Conservation (phyloP, 2,797 vertebrate genomes). For the Eurystomus glaucurus region DNA sequence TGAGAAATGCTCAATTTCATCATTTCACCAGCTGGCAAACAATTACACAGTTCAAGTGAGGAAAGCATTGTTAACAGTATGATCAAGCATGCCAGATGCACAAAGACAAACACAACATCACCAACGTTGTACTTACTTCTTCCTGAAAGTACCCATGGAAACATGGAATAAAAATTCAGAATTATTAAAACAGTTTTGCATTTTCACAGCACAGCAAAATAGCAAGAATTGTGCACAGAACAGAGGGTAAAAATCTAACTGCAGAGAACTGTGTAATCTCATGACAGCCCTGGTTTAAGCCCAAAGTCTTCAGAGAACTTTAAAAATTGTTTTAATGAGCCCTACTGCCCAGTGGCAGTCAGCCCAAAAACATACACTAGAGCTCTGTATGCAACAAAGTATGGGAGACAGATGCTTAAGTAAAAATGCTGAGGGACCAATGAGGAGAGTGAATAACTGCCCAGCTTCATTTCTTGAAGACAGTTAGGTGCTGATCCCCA, state of each 20-base stretch:
- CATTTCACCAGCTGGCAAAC: slow-evolving; percentile 7
- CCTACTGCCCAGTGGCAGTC: neutral
- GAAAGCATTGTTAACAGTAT: slow-evolving; percentile 61
- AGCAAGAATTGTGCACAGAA: neutral
- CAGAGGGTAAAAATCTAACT: neutral
- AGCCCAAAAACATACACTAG: neutral
- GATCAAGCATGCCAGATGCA: slow-evolving; percentile 66
- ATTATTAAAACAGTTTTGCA: slow-evolving; percentile 68
- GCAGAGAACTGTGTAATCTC: neutral
- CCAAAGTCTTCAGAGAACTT: neutral
- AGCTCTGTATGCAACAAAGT: neutral
- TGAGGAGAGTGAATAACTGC: neutral
- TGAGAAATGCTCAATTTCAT: neutral
- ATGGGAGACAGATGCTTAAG: neutral
- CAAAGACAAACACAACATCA: slow-evolving; percentile 61
- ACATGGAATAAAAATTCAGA: slow-evolving; percentile 79
- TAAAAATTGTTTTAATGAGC: neutral
- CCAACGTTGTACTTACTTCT: slow-evolving; percentile 68
- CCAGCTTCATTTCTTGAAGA: neutral
- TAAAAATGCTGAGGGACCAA: neutral
- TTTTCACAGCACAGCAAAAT: slow-evolving; percentile 57
- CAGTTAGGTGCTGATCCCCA: neutral
- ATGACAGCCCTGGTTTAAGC: neutral
- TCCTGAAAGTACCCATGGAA: slow-evolving; percentile 81
- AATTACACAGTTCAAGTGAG: slow-evolving; percentile 57